Evolutionary conservation across 1,140 invertebrate species (phyloP).

Genomic region (Pseudomyrmex concolor): DNA sequence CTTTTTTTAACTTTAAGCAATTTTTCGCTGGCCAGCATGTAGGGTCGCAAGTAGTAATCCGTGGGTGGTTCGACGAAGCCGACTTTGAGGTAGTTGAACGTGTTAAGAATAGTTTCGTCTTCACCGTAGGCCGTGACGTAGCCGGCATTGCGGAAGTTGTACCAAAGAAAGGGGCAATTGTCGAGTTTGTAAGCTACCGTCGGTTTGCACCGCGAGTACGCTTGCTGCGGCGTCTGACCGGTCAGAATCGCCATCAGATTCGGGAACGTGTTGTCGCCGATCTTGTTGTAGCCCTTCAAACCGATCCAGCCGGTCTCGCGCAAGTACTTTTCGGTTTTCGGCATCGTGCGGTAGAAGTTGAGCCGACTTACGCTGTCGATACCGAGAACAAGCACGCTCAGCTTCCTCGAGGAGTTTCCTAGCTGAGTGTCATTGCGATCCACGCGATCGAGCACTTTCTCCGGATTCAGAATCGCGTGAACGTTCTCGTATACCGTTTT

Average conservation of each 20-base stretch:
- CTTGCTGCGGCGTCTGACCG: conserved; percentile 86
- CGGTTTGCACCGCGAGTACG: conserved; percentile 85
- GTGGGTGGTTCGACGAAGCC: conserved; percentile 92
- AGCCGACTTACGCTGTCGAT: conserved; percentile 93
- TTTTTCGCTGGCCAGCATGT: conserved; percentile 88
- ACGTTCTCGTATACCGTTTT: conserved; percentile 85
- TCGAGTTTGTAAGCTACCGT: conserved; percentile 84
- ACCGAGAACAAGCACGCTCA: conserved; percentile 91
- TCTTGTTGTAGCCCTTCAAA: conserved; percentile 88
- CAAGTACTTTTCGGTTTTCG: conserved; percentile 89
- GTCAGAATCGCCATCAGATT: conserved; percentile 92
- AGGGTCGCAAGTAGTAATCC: conserved; percentile 93
- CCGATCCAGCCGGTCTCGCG: conserved; percentile 86
- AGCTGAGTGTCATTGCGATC: not conserved
- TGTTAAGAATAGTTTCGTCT: conserved; percentile 90
- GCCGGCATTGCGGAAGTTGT: conserved; percentile 88
- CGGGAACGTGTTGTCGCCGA: conserved; percentile 93
- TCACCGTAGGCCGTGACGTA: conserved; percentile 93
- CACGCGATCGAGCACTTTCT: conserved; percentile 79
- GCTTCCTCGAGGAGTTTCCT: conserved; percentile 74
- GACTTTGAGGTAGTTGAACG: conserved; percentile 92
- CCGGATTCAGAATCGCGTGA: conserved; percentile 81
- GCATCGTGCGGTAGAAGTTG: conserved; percentile 91
- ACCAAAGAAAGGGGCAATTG: conserved; percentile 92
- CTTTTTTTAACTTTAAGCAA: conserved; percentile 86